A percentile compares a stretch with the other conserved stretches of the same genome.
Evolutionary conservation across 2,113 vertebrate species (phyloP).

Genomic region (Camelus dromedarius): DNA sequence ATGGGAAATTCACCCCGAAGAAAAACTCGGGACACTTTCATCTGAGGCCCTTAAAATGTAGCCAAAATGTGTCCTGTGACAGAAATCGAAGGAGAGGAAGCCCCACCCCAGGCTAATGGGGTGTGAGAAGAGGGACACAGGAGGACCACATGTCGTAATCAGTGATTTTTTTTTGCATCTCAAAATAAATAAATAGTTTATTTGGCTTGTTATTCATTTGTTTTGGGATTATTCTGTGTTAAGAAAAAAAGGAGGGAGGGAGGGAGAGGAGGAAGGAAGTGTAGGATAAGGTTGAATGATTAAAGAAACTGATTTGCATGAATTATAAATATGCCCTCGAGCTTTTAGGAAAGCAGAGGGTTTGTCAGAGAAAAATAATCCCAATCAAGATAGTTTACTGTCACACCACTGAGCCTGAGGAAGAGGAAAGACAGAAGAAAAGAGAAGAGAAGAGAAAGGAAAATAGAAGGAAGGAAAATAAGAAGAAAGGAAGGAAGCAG

Average conservation of each 20-base stretch:
- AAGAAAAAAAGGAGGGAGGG: neutral
- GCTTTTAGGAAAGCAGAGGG: neutral
- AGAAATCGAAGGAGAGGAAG: neutral
- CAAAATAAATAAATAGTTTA: neutral
- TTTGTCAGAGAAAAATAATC: neutral
- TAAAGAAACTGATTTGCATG: neutral
- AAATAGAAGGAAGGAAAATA: neutral
- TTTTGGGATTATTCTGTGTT: neutral
- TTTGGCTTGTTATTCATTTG: neutral
- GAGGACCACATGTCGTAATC: rapidly evolving
- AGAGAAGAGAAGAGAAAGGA: neutral
- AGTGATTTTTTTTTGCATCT: neutral
- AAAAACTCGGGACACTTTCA: neutral
- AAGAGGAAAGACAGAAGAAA: neutral
- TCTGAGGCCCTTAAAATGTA: neutral
- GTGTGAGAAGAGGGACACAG: too few species aligned
- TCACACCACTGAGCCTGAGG: neutral
- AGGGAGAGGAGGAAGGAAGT: neutral
- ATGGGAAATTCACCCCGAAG: neutral
- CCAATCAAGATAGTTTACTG: neutral
- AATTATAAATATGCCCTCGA: neutral
- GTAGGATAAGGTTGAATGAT: neutral
- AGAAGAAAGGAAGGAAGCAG: neutral
- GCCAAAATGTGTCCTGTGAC: neutral
- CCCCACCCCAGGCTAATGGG: rapidly evolving